These are phyloP conservation scores for Sterna hirundo DNA, from an alignment of 2,113 vertebrate species.

Conservation along the genomic window DNA sequence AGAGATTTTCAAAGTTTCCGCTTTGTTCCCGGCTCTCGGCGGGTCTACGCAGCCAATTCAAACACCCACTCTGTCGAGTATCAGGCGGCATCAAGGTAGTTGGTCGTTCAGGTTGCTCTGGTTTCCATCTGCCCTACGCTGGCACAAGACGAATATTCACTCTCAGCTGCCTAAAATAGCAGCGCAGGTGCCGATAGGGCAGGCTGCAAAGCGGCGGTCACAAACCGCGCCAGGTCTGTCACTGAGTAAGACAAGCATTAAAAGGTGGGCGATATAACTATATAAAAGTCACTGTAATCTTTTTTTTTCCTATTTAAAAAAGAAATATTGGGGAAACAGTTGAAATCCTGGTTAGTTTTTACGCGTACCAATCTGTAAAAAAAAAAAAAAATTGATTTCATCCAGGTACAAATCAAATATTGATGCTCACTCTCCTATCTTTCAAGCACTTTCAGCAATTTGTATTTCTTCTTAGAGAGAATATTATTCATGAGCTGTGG, in stretches of 20 bases:
- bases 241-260: too few species aligned
- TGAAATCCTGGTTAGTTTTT: not conserved
- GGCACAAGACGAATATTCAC: not conserved
- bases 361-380: not conserved
- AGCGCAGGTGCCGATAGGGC: not conserved
- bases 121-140: not conserved
- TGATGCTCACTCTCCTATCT: not conserved
- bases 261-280: not conserved
- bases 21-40: not conserved
- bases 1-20: not conserved
- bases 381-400: not conserved
- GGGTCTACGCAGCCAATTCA: not conserved
- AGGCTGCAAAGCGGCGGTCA: not conserved
- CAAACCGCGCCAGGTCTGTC: accelerated
- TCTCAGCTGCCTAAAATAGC: not conserved
- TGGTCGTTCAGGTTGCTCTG: accelerated
- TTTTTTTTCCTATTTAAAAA: not conserved
- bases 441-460: not conserved
- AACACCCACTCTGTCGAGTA: not conserved
- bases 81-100: accelerated
- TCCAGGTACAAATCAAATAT: not conserved
- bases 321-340: not conserved
- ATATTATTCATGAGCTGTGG: not conserved
- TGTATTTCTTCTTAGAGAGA: not conserved
- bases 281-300: not conserved